phyloP scores from a whole-genome alignment of 2,113 vertebrate species.

The Megaceryle torquata region DNA sequence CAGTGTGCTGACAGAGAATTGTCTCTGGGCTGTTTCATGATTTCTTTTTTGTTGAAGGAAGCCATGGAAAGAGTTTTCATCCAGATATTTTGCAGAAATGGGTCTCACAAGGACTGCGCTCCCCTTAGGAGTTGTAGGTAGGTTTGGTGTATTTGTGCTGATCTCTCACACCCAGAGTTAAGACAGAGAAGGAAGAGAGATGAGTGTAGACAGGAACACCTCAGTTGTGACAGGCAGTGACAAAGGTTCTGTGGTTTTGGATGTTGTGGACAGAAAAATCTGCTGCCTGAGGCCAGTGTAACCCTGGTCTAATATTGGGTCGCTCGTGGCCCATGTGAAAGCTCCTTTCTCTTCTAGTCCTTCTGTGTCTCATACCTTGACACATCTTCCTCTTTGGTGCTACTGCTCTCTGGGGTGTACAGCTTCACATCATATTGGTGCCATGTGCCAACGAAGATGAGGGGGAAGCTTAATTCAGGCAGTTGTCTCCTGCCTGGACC shows the following conservation, averaged over 20 bases:
- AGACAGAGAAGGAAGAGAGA: not conserved
- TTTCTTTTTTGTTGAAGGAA: not conserved
- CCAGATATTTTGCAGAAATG: not conserved
- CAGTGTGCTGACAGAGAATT: not conserved
- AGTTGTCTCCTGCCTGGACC: not conserved
- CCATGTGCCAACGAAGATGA: not conserved
- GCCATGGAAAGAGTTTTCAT: not conserved
- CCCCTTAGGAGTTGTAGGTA: not conserved
- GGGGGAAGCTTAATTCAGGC: not conserved
- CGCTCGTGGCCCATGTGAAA: fast-evolving
- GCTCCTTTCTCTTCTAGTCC: not conserved
- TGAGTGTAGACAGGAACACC: not conserved
- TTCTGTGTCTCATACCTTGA: not conserved
- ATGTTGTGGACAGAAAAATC: not conserved
- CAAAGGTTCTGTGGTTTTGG: not conserved
- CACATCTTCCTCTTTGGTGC: not conserved
- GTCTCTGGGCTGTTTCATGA: not conserved
- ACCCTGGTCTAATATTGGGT: not conserved
- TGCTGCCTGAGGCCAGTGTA: not conserved
- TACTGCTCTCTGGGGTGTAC: fast-evolving
- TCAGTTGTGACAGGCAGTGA: not conserved
- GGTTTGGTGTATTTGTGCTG: fast-evolving
- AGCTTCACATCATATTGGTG: not conserved
- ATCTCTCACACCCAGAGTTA: not conserved
- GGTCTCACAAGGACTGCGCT: not conserved